Base-by-base conservation (phyloP, 2,113 vertebrate species). In the Mystacornis crossleyi region DNA sequence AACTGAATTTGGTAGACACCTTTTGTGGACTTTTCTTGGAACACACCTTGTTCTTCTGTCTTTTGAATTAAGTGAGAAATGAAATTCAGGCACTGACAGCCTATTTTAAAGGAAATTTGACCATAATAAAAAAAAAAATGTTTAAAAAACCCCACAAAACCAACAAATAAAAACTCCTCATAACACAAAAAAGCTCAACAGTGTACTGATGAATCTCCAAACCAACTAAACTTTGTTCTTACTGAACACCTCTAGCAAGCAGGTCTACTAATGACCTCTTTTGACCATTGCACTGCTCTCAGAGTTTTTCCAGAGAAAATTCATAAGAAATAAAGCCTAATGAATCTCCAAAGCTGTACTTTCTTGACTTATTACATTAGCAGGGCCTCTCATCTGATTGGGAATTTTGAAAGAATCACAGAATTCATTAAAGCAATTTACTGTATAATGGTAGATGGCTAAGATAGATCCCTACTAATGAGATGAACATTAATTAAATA, bases 401-500 rank as follows among this genome's bases (percentile, higher is more conserved):
- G 75, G 79, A 97, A 82, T 97, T 97, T 97, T 96, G 93, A 97
- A 90, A 95, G 93, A 95, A 97, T 96, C 93, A 92, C 81, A 92
- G 94, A 97, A 97, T 97, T 97, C 95, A 94, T 97, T 97, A 97
- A 86, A 96, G 74, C 90, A 96, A 96, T 97, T 97, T 97, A 94
- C 71, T 91, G 47, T 93, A 80, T 96, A 97, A 97, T 93, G 86
- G 90, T 96, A 95, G 92, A 97, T 91, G 93, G 92, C 81, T 96
- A 93, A 95, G 89, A 96, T 95, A 97, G 94, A 96, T 95, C 79
- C 92, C 66, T 86, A 51, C 93, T 97, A 97, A 96, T 96, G 96
- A 97, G 92, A 97, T 95, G 92, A 97, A 90, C 93, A 94, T 94
- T 97, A 97, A 97, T 97, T 97, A 97, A 96, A 94, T 91, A 96